Conservation (phyloP, 2,888 invertebrate species). For the Epistrophella euchroma region DNA sequence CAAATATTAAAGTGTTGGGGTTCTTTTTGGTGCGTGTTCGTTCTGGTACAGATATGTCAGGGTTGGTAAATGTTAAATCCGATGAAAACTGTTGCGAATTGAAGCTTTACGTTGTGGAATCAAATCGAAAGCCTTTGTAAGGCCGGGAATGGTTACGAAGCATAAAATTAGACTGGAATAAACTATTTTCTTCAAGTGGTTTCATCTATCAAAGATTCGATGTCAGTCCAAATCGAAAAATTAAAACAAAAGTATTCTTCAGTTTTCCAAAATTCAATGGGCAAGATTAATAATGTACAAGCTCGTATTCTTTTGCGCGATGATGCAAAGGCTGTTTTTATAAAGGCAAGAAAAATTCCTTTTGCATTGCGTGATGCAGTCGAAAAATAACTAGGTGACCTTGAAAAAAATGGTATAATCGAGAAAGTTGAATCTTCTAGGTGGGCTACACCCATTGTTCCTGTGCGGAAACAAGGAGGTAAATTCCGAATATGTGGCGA, state of each 20-base stretch:
- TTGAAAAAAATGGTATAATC: constrained; percentile 72
- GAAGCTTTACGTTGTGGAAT: too few relatives aligned
- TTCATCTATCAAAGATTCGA: constrained; percentile 78
- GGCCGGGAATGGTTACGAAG: too few relatives aligned
- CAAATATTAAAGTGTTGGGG: constrained; percentile 5
- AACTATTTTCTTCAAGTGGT: constrained; percentile 38
- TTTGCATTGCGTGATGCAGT: constrained; percentile 64
- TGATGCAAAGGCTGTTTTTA: constrained; percentile 66
- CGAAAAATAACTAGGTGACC: constrained; percentile 66
- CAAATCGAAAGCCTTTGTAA: too few relatives aligned
- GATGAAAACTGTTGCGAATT: too few relatives aligned
- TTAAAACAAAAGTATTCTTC: constrained; percentile 26
- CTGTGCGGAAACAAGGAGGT: constrained; percentile 48
- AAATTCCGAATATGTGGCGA: constrained; percentile 73
- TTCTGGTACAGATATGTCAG: neutral
- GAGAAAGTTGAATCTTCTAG: constrained; percentile 76
- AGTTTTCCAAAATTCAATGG: constrained; percentile 1
- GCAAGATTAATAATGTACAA: constrained; percentile 51
- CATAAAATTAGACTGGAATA: constrained; percentile 40
- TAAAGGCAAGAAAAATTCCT: constrained; percentile 73
- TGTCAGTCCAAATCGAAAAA: constrained; percentile 75
- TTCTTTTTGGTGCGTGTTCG: constrained; percentile 1
- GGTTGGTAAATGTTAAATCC: constrained; percentile 12
- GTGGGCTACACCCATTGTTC: constrained; percentile 76
- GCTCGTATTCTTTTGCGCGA: constrained; percentile 66